Percentiles rank a stretch among this genome's conserved stretches.
phyloP scores from a whole-genome alignment of 2,113 vertebrate species.

The Anarhynchus alexandrinus region DNA sequence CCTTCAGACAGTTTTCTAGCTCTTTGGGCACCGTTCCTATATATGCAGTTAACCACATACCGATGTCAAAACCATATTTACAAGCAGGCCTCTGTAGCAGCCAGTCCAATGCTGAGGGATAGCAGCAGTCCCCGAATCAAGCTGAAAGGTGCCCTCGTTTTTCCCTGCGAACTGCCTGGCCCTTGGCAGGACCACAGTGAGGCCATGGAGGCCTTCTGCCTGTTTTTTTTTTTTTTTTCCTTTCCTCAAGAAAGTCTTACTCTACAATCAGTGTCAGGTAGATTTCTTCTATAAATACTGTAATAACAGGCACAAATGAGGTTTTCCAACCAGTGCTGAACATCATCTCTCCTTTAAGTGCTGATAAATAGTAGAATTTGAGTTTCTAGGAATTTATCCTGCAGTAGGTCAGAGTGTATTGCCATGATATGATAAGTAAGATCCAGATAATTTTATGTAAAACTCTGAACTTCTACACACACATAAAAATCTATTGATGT shows the following conservation, averaged over 20 bases:
- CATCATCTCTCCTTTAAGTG: background rate
- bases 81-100: background rate
- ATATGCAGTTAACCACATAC: background rate
- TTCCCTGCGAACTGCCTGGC: background rate
- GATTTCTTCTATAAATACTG: background rate
- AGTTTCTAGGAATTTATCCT: background rate
- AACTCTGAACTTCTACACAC: background rate
- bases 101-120: background rate
- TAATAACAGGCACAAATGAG: background rate
- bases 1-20: background rate
- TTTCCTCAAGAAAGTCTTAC: background rate
- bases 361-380: background rate
- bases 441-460: background rate
- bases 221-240: background rate
- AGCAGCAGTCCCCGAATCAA: background rate
- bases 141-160: accelerated
- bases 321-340: background rate
- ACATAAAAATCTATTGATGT: background rate
- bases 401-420: background rate
- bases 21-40: background rate
- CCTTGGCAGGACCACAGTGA: background rate
- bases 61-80: background rate
- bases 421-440: background rate
- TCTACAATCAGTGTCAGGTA: background rate
- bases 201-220: background rate